Base-by-base conservation (phyloP, 2,797 vertebrate genomes). In the Psittacula derbiana region DNA sequence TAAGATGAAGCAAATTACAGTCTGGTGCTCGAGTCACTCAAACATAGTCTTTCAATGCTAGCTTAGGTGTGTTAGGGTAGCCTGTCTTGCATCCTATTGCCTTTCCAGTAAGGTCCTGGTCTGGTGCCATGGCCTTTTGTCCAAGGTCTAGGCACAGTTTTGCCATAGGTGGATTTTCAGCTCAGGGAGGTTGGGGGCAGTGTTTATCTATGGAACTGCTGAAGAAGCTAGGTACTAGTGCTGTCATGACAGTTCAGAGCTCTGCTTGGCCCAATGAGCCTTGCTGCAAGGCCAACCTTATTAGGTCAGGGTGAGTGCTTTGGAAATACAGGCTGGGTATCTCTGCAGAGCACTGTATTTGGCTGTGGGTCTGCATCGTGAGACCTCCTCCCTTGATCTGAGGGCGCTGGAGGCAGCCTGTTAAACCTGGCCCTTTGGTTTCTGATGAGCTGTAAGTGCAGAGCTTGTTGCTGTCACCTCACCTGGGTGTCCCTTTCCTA, bases 171-270 rank as follows among this genome's bases (percentile, higher is more conserved):
- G 41, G 30, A 43, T 40, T 75, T 81, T 57, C 62, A 65, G 20
- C 31, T 66, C 17, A 4, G 1, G 30, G 33, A 44, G 16, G 64
- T 2, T 9, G 2, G 19, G 38, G 21, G 12, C 71, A 80, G 75
- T 44, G 5, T 83, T 87, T 62, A 36, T 11, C 43, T n/a, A 4
- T 4, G 41, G 41, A 52, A 12, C 18, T 3, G 2, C 60, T 57
- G 61, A 41, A 67, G 46, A 40, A 55, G 6, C 15, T 38, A 30
- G 24, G 25, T 58, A 0, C 15, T 23, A 5, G 18, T 41, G 44
- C 21, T 5, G 3, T 19, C 0, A 0, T 31, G 47, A 44, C 28
- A 50, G n/a, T 5, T 16, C 1, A 0, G 40, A 0, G 3, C 40
- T 75, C 46, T 60, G 30, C 40, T 49, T 76, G 50, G 36, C 70